phyloP scores from a whole-genome alignment of 2,113 vertebrate species.

The Suricata suricatta region DNA sequence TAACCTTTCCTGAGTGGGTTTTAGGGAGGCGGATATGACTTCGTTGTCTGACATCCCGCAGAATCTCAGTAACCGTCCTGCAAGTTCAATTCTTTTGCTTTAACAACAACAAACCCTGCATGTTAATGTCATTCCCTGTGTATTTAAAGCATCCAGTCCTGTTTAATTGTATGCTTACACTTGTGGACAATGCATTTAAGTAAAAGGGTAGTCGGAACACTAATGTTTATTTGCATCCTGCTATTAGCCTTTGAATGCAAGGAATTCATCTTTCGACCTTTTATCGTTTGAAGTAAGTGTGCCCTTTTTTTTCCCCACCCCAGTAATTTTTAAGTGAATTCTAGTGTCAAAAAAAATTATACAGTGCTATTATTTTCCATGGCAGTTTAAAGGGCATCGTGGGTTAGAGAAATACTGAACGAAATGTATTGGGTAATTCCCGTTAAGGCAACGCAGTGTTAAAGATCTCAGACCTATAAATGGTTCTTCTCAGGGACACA shows the following conservation, averaged over 20 bases:
- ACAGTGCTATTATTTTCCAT: constrained; percentile 17
- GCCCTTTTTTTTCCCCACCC: background rate
- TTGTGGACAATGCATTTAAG: background rate
- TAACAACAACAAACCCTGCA: background rate
- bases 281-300: background rate
- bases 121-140: background rate
- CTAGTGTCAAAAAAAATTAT: constrained; percentile 28
- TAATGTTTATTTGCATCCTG: background rate
- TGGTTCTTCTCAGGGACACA: background rate
- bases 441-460: background rate
- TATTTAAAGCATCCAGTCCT: background rate
- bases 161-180: background rate
- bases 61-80: fast-evolving
- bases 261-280: background rate
- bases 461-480: background rate
- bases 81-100: background rate
- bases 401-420: background rate
- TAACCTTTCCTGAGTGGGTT: background rate
- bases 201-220: no score
- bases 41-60: background rate
- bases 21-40: background rate
- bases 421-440: background rate
- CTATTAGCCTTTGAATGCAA: background rate
- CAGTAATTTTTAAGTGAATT: background rate
- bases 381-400: constrained; percentile 42